Percentiles rank a stretch among this genome's conserved stretches.
Conservation (phyloP, 2,113 vertebrate genomes). For the Xenopus laevis region DNA sequence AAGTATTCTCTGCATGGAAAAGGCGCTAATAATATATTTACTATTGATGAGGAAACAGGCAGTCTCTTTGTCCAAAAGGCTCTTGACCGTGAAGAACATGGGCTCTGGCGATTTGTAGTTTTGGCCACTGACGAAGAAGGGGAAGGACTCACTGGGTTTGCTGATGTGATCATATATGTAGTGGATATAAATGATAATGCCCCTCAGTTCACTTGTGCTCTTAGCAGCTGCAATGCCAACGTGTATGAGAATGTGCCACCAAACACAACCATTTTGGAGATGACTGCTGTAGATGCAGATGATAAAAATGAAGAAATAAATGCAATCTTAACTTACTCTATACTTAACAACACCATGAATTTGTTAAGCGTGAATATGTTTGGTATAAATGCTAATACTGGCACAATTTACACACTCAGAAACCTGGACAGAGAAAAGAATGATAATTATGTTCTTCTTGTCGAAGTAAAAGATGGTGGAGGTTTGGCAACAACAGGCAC, state of each 20-base stretch:
- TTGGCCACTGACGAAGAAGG: constrained; percentile 83
- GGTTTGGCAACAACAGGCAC: constrained; percentile 79
- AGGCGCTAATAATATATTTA: constrained; percentile 79
- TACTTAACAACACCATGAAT: constrained; percentile 65
- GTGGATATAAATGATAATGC: constrained; percentile 86
- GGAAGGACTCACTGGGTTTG: constrained; percentile 86
- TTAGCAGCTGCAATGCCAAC: constrained; percentile 69
- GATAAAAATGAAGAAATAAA: constrained; percentile 79
- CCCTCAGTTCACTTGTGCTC: constrained; percentile 72
- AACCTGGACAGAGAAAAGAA: constrained; percentile 75
- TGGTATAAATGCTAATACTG: constrained; percentile 69
- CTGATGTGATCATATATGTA: constrained; percentile 83
- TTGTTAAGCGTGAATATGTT: constrained; percentile 67
- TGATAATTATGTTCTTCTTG: constrained; percentile 69
- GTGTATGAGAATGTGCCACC: constrained; percentile 74
- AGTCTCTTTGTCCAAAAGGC: constrained; percentile 78
- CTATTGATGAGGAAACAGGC: constrained; percentile 80
- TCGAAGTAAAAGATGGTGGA: constrained; percentile 83
- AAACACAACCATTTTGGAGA: constrained; percentile 78
- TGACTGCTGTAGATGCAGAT: constrained; percentile 79
- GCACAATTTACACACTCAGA: constrained; percentile 68
- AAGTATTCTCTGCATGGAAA: constrained; percentile 83
- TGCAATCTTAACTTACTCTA: constrained; percentile 75
- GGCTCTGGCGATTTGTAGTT: constrained; percentile 83
- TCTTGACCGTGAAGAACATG: constrained; percentile 76